phyloP scores from a whole-genome alignment of 2,797 vertebrate genomes.

The Varecia variegata region DNA sequence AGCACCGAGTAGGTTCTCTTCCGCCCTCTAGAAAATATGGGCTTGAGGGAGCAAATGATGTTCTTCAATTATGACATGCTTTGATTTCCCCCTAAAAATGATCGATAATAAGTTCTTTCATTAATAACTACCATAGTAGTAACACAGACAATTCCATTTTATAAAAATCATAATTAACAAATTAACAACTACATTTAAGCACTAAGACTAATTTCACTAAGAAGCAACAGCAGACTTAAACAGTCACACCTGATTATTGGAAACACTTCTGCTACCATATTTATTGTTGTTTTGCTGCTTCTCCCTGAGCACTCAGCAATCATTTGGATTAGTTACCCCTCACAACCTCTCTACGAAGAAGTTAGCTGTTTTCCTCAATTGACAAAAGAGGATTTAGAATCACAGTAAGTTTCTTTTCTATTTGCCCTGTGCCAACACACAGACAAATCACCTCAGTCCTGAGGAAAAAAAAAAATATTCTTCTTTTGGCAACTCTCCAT shows the following conservation, averaged over 20 bases:
- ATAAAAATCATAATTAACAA: not conserved
- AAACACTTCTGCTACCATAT: rapidly evolving
- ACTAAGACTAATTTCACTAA: not conserved
- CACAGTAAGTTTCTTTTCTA: not conserved
- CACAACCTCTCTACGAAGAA: not conserved
- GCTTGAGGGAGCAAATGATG: not conserved
- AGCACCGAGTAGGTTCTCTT: not conserved
- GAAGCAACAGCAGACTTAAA: not conserved
- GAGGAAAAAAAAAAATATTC: not conserved
- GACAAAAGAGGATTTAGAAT: not conserved
- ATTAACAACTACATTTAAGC: not conserved
- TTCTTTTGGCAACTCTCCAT: not conserved
- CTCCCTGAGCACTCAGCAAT: not conserved
- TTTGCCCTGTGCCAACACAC: not conserved
- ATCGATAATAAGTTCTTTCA: not conserved
- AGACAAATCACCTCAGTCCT: not conserved
- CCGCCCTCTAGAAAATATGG: not conserved
- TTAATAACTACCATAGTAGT: not conserved
- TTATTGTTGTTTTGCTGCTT: not conserved
- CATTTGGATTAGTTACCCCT: not conserved
- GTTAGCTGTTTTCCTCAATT: not conserved
- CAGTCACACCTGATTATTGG: not conserved
- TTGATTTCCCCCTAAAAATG: not conserved
- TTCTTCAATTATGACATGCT: not conserved
- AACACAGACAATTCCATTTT: not conserved